Evolutionary conservation across 2,888 invertebrate species (phyloP), one percentile per base, ranked within the genome.

Genomic region (Alviniconcha strummeri): DNA sequence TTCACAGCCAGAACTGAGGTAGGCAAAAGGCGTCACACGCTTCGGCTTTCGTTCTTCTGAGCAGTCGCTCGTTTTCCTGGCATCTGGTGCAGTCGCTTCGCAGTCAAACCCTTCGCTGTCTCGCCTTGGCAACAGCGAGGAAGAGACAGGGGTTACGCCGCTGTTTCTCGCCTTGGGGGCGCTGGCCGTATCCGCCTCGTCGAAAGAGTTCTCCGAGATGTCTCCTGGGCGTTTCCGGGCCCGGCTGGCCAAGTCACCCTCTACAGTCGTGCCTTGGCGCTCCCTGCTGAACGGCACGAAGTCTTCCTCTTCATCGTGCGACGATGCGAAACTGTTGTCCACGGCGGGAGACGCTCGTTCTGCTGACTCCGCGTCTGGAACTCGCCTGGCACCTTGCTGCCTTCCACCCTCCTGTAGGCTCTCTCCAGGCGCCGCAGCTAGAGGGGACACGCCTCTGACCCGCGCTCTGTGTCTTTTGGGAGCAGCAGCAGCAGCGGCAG

Each of bases 271-370:
- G 8, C 69, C 80, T 17, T 56, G 54, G 67, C 55, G 54, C 36
- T 80, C 80, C 4, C 69, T 13, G 69, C 80, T 69, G 52, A 80
- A 64, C 55, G 80, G 80, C 17, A 80, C 80, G 55, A 80, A 71
- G 67, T 80, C 64, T 13, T 80, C 80, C 17, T 80, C 69, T 8
- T 79, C 79, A 2, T 52, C 79, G 11, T 56, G 11, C n/a, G 77
- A 77, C n/a, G 77, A 77, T 0, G n/a, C 77, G 52, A 64, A 64
- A 15, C 78, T 78, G n/a, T 52, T 64, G 36, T 78, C 78, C 15
- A 13, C 60, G 4, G 9, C 57, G 60, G 60, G 9, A 13, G 60
- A 11, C 60, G 60, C 13, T 60, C 9, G 13, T 4, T 8, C 13
- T 13, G 8, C 60, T 11, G 4, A 13, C 13, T 13, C 13, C 13